A percentile compares a stretch with the other conserved stretches of the same genome.
Conservation (phyloP, 2,888 invertebrate species). For the Archaeoteleia sp. region DNA sequence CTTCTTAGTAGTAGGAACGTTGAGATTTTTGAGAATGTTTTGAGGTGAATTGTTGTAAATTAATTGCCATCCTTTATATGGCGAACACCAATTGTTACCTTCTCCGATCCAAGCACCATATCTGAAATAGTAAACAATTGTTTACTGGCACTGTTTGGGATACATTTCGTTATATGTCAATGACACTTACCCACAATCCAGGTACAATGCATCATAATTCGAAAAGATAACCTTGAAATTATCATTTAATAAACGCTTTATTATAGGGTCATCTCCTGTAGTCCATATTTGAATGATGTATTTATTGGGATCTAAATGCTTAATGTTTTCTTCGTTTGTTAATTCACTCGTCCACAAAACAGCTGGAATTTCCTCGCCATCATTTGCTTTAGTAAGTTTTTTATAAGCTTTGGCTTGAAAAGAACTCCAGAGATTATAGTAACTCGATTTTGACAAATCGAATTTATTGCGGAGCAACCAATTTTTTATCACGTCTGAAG, state of each 20-base stretch:
- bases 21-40: slow-evolving; percentile 73
- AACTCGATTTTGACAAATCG: slow-evolving; percentile 76
- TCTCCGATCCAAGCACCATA: slow-evolving; percentile 87
- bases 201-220: slow-evolving; percentile 90
- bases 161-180: slow-evolving; percentile 2
- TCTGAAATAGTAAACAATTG: too few relatives aligned
- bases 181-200: slow-evolving; percentile 83
- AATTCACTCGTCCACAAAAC: slow-evolving; percentile 89
- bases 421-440: slow-evolving; percentile 67
- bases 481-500: slow-evolving; percentile 80
- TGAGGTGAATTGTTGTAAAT: slow-evolving; percentile 86
- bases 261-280: slow-evolving; percentile 79
- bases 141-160: too few relatives aligned
- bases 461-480: slow-evolving; percentile 83
- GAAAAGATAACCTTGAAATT: slow-evolving; percentile 87
- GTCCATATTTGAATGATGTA: slow-evolving; percentile 93
- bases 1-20: slow-evolving; percentile 75
- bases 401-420: slow-evolving; percentile 84
- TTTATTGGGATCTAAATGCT: slow-evolving; percentile 82
- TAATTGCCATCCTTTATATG: slow-evolving; percentile 92
- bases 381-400: slow-evolving; percentile 76
- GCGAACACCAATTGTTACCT: slow-evolving; percentile 93
- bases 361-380: slow-evolving; percentile 78
- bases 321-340: slow-evolving; percentile 81
- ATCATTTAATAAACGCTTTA: slow-evolving; percentile 81